These are phyloP conservation scores for Oscheius sp. DNA, from an alignment of 2,888 invertebrate genomes.

Conservation along the genomic window DNA sequence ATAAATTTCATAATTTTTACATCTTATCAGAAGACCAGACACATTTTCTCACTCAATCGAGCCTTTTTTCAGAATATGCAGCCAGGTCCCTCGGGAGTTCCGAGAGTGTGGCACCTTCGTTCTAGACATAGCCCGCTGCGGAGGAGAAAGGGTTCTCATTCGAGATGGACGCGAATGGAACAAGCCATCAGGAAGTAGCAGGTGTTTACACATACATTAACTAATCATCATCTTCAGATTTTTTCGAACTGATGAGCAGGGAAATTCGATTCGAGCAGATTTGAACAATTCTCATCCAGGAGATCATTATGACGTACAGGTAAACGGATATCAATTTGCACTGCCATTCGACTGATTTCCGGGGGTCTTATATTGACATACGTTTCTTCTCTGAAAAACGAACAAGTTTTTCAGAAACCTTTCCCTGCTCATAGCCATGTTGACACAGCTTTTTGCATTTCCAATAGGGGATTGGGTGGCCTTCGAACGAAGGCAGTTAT, in stretches of 20 bases:
- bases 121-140: conserved; percentile 38
- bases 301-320: conserved; percentile 32
- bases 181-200: conserved; percentile 39
- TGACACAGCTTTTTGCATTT: too few species aligned
- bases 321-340: too few species aligned
- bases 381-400: too few species aligned
- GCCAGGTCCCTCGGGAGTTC: conserved; percentile 39
- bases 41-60: background rate
- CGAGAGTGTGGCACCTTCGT: conserved; percentile 48
- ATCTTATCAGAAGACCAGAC: too few species aligned
- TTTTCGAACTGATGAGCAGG: conserved; percentile 30
- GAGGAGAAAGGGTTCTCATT: conserved; percentile 37
- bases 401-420: too few species aligned
- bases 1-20: background rate
- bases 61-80: conserved; percentile 39
- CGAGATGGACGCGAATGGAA: conserved; percentile 46
- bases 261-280: conserved; percentile 26
- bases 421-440: too few species aligned
- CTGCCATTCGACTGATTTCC: too few species aligned
- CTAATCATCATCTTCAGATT: conserved; percentile 12
- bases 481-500: too few species aligned
- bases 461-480: too few species aligned
- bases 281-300: background rate
- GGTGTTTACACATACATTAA: conserved; percentile 6
- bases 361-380: too few species aligned